phyloP scores from a whole-genome alignment of 1,140 invertebrate species.

The Leptoteleia sp. region DNA sequence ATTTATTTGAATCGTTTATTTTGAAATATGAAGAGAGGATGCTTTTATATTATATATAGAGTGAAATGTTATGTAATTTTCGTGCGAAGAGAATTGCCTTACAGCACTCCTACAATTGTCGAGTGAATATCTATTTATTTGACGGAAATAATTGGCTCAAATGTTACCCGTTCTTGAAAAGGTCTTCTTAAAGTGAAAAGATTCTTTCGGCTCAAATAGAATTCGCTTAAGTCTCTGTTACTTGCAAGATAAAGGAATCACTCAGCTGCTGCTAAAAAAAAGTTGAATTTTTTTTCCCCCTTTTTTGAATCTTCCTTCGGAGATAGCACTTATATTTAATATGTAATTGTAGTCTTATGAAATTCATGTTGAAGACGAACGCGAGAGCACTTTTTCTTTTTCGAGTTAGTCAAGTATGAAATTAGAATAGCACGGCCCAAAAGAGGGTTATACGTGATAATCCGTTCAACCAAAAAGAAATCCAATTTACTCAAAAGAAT shows the following conservation, averaged over 20 bases:
- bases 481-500: no score
- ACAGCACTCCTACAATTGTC: constrained; percentile 6
- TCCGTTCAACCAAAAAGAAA: no score
- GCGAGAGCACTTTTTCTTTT: no score
- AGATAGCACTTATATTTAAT: no score
- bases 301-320: no score
- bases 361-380: no score
- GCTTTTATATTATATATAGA: not conserved
- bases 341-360: no score
- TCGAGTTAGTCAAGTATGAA: no score
- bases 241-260: constrained; percentile 37
- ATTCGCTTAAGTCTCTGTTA: constrained; percentile 41
- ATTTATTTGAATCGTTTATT: not conserved
- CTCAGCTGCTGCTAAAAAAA: constrained; percentile 35
- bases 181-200: constrained; percentile 40
- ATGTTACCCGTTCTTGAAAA: constrained; percentile 35
- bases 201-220: constrained; percentile 33
- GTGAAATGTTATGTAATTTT: constrained; percentile 9
- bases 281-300: constrained; percentile 19
- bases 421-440: no score
- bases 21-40: not conserved
- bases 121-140: constrained; percentile 30
- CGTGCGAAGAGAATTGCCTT: not conserved
- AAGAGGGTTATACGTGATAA: no score
- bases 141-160: constrained; percentile 46